Conservation (phyloP, 30 jellyfish, hydroid and myxozoan species). For the Clytia hemisphaerica region DNA sequence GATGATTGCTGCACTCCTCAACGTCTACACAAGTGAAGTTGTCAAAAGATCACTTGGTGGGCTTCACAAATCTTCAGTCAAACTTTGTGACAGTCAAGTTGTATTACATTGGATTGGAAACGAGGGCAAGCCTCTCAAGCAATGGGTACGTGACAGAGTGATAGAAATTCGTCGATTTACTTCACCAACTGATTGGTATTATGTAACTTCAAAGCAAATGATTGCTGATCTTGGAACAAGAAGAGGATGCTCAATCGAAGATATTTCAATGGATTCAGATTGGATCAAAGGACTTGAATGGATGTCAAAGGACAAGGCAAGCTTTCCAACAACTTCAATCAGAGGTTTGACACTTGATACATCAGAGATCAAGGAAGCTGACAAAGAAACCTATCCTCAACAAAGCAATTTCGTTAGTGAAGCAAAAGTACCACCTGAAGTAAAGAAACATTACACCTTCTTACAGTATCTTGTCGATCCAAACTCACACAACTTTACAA, state of each 20-base stretch:
- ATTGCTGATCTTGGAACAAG: slow-evolving; percentile 18
- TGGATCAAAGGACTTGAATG: neutral
- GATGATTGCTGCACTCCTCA: slow-evolving; percentile 7
- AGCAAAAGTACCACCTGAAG: neutral
- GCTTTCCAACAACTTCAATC: neutral
- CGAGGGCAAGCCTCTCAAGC: slow-evolving; percentile 8
- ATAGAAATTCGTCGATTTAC: slow-evolving; percentile 13
- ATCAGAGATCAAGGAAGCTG: neutral
- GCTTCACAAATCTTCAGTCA: neutral
- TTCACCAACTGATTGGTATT: slow-evolving; percentile 1
- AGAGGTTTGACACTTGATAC: neutral
- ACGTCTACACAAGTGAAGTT: neutral
- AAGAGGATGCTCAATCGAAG: slow-evolving; percentile 5
- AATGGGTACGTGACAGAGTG: slow-evolving; percentile 11
- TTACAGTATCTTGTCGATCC: slow-evolving; percentile 6
- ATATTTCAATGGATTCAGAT: neutral
- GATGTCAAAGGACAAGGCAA: too few relatives aligned
- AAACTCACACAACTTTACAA: neutral
- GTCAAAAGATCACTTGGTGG: neutral
- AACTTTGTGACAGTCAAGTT: neutral
- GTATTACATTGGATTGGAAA: slow-evolving; percentile 4
- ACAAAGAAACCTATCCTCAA: neutral
- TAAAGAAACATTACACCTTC: neutral
- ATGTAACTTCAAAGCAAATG: slow-evolving; percentile 2
- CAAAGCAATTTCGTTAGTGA: neutral